These are phyloP conservation scores for Ptilorrhoa leucosticta DNA, from an alignment of 2,113 vertebrate genomes.

Conservation along the genomic window DNA sequence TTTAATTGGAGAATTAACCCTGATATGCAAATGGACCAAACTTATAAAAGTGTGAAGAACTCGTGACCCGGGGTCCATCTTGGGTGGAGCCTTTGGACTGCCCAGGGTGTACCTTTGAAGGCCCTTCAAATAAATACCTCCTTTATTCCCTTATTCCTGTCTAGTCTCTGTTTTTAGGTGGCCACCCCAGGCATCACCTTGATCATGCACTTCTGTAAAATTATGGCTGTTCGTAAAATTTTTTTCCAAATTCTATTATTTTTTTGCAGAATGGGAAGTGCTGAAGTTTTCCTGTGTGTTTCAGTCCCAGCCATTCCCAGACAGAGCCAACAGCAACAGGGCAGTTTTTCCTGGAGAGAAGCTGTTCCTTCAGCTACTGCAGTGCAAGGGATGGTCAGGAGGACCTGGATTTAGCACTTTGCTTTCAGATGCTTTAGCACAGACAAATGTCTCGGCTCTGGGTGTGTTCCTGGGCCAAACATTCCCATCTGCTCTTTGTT, in stretches of 20 bases:
- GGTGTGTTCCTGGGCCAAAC: background rate
- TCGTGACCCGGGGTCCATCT: no score
- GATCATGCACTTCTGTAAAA: background rate
- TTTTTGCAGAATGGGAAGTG: background rate
- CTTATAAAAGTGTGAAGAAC: no score
- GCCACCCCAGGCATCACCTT: no score
- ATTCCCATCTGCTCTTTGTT: background rate
- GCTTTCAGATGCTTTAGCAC: background rate
- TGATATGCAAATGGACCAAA: no score
- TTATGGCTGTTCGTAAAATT: background rate
- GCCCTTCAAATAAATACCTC: no score
- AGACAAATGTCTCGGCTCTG: background rate
- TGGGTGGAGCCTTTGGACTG: no score
- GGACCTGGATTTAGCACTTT: background rate
- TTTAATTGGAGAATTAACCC: no score
- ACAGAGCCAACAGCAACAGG: fast-evolving
- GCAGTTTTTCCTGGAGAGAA: background rate
- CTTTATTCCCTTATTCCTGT: no score
- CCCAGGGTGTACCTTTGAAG: no score
- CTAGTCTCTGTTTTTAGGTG: no score
- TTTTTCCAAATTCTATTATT: background rate
- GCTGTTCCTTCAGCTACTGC: background rate
- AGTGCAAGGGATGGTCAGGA: fast-evolving
- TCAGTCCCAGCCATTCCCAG: background rate
- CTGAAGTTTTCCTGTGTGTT: background rate